Percentiles rank a stretch among this genome's conserved stretches.
These are phyloP conservation scores for Chrysolina oricalcia DNA, from an alignment of 2,888 invertebrate species.

Conservation along the genomic window DNA sequence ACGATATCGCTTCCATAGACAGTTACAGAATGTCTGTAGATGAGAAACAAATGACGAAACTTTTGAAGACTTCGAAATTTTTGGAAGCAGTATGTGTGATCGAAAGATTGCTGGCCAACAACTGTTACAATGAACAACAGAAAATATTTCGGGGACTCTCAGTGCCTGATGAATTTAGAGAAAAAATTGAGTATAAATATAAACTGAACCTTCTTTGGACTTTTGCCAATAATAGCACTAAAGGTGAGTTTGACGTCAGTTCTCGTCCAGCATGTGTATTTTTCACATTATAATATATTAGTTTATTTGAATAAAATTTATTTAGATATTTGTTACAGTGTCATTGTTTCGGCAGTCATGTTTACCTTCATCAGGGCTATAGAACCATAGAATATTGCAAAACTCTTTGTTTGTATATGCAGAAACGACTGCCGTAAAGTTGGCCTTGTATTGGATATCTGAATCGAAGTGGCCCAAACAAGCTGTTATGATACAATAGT, in stretches of 20 bases:
- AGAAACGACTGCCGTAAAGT: no score
- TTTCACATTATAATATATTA: no score
- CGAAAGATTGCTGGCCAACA: constrained; percentile 83
- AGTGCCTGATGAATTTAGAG: constrained; percentile 75
- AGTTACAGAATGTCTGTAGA: constrained; percentile 61
- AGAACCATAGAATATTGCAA: no score
- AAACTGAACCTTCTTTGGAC: constrained; percentile 80
- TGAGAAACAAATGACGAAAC: constrained; percentile 67
- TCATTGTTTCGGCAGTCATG: no score
- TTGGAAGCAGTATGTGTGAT: constrained; percentile 78
- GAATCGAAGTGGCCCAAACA: no score
- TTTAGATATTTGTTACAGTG: no score
- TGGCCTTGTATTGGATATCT: no score
- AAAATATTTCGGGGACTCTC: constrained; percentile 81
- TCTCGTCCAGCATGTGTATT: no score
- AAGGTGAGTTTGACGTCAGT: constrained; percentile 54
- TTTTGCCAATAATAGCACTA: constrained; percentile 74
- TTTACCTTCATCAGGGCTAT: no score
- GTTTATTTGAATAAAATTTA: no score
- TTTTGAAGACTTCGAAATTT: constrained; percentile 71
- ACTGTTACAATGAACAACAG: constrained; percentile 79
- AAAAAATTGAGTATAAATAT: constrained; percentile 80
- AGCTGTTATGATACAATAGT: no score
- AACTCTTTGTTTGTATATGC: no score
- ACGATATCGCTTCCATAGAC: constrained; percentile 58